A percentile compares a stretch with the other conserved stretches of the same genome.
phyloP scores from a whole-genome alignment of 2,888 invertebrate genomes.

The Trachelus tabidus region DNA sequence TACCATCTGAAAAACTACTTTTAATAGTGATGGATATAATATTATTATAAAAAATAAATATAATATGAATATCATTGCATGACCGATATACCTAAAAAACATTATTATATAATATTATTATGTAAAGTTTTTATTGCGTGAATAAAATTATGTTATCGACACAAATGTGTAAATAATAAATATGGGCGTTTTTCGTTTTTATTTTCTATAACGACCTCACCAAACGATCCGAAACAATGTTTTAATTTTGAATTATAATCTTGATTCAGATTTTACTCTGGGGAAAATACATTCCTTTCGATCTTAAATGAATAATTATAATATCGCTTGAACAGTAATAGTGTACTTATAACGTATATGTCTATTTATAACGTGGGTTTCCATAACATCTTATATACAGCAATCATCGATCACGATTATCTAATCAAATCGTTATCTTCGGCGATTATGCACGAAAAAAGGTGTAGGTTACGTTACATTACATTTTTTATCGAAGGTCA shows the following conservation, averaged over 20 bases:
- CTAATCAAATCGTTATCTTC: not conserved
- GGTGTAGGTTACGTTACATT: too few species aligned
- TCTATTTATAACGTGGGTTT: not conserved
- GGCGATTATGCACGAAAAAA: not conserved
- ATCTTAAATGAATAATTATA: not conserved
- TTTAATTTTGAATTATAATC: not conserved
- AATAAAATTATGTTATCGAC: slow-evolving; percentile 51
- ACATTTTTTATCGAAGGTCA: too few species aligned
- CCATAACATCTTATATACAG: not conserved
- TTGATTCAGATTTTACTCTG: not conserved
- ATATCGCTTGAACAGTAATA: not conserved
- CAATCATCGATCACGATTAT: not conserved
- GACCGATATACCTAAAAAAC: slow-evolving; percentile 42
- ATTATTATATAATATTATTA: slow-evolving; percentile 46
- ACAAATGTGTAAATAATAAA: slow-evolving; percentile 28
- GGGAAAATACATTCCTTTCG: not conserved
- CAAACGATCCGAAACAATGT: not conserved
- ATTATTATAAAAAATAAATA: slow-evolving; percentile 17
- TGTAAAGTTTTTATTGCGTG: slow-evolving; percentile 53
- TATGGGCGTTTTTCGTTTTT: not conserved
- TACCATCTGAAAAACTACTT: slow-evolving; percentile 18
- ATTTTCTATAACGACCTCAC: not conserved
- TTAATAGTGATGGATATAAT: slow-evolving; percentile 19
- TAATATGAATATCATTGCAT: slow-evolving; percentile 35
- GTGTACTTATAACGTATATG: too few species aligned